phyloP scores from a whole-genome alignment of 2,113 vertebrate species.

The Cynopterus brachyotis region DNA sequence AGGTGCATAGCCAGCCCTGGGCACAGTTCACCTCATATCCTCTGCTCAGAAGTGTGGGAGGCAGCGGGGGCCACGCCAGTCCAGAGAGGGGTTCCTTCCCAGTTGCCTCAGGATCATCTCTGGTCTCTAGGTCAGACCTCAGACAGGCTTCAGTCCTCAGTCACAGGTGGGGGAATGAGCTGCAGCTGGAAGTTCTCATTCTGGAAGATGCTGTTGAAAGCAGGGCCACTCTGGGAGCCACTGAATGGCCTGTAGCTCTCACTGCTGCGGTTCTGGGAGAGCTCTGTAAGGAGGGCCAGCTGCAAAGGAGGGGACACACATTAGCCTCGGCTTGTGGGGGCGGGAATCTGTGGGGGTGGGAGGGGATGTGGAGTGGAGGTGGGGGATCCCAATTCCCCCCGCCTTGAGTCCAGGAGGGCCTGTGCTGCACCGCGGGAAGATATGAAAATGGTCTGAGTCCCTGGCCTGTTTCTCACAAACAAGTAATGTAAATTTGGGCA shows the following conservation, averaged over 20 bases:
- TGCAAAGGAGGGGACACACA: constrained; percentile 68
- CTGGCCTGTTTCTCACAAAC: too few relatives aligned
- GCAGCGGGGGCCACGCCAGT: not conserved
- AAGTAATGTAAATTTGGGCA: not conserved
- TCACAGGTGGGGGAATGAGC: constrained; percentile 89
- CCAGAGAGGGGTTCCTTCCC: too few relatives aligned
- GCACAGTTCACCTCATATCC: not conserved
- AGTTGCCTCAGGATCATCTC: not conserved
- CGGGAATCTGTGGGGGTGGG: not conserved
- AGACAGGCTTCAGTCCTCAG: constrained; percentile 86
- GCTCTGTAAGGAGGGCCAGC: constrained; percentile 93
- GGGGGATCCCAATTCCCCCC: not conserved
- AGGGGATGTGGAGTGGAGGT: too few relatives aligned
- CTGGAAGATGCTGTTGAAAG: constrained; percentile 88
- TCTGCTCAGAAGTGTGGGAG: not conserved
- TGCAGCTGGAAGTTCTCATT: constrained; percentile 92
- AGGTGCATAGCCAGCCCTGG: too few relatives aligned
- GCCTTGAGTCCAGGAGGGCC: rapidly evolving
- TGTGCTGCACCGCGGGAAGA: rapidly evolving
- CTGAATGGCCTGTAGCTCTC: constrained; percentile 86
- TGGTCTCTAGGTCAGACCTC: not conserved
- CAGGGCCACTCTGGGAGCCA: constrained; percentile 81
- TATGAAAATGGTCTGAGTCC: not conserved
- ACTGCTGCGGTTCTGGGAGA: constrained; percentile 82
- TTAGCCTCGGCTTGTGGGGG: not conserved